These are phyloP conservation scores for Sceloporus tristichus DNA, from an alignment of 2,113 vertebrate species.

Conservation along the genomic window DNA sequence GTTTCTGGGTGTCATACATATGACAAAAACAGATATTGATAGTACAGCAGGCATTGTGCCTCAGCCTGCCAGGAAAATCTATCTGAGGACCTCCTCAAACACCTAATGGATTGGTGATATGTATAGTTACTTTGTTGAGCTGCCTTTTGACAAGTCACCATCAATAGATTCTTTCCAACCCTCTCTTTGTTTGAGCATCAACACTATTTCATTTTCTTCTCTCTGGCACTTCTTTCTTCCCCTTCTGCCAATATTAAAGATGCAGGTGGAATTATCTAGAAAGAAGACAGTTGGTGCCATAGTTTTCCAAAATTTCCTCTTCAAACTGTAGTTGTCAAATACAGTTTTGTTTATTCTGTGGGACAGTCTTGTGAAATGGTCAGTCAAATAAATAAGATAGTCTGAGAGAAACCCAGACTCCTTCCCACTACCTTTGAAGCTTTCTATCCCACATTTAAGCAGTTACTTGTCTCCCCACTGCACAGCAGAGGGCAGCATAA, in stretches of 20 bases:
- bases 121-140: neutral
- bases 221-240: neutral
- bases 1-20: neutral
- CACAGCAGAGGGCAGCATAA: slow-evolving; percentile 7
- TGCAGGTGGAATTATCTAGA: neutral
- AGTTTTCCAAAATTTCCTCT: neutral
- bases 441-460: neutral
- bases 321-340: neutral
- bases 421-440: neutral
- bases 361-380: neutral
- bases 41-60: neutral
- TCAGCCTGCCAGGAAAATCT: neutral
- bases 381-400: neutral
- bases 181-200: neutral
- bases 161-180: neutral
- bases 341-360: neutral
- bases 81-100: neutral
- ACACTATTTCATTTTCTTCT: neutral
- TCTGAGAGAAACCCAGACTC: neutral
- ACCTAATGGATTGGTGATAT: neutral
- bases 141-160: neutral
- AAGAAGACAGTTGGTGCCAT: neutral
- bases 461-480: neutral
- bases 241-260: neutral
- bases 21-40: no score